Evolutionary conservation across 2,888 invertebrate genomes (phyloP), one percentile per base, ranked within the genome.

Genomic region (Volucella inanis): DNA sequence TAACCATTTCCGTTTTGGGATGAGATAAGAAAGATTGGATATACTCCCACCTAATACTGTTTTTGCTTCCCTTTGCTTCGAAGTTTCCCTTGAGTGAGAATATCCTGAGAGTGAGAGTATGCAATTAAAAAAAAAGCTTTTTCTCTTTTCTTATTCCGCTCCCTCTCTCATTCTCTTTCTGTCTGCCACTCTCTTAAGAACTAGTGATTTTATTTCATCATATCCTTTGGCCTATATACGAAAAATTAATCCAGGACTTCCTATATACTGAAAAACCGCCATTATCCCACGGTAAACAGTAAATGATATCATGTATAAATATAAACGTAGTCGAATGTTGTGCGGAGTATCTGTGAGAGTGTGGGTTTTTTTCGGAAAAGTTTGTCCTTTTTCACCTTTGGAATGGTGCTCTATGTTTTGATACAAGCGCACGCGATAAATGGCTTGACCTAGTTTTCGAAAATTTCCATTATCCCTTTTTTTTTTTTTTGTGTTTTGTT

Each of bases 361-460:
- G 31, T 49, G 55, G 72, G 52, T 55, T 61, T 15, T 45, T 22
- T 68, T 57, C 11, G 14, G n/a, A 71, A 50, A 49, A 67, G n/a
- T 52, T 57, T 75, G 79, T 83, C 64, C 61, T 72, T 81, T 77
- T 72, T 47, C 62, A 78, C 70, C 83, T 79, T 79, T 64, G 54
- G 38, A 38, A 38, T 49, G 55, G 1, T 50, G 18, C 31, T 65
- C 39, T 59, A 55, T 41, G 9, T 54, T 45, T 59, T 77, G 81
- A 81, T 85, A 81, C 81, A 81, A 76, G 72, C 76, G 81, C 85
- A 85, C 85, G 68, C 76, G 76, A 75, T 77, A 85, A 85, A 85
- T 85, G 50, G 71, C 67, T 77, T 85, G 85, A 85, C 85, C 85
- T 81, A 85, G 72, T 81, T 85, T 80, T 9, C 47, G 50, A 50